A percentile compares a stretch with the other conserved stretches of the same genome.
These are phyloP conservation scores for Grus americana DNA, from an alignment of 2,113 vertebrate species.

Conservation along the genomic window DNA sequence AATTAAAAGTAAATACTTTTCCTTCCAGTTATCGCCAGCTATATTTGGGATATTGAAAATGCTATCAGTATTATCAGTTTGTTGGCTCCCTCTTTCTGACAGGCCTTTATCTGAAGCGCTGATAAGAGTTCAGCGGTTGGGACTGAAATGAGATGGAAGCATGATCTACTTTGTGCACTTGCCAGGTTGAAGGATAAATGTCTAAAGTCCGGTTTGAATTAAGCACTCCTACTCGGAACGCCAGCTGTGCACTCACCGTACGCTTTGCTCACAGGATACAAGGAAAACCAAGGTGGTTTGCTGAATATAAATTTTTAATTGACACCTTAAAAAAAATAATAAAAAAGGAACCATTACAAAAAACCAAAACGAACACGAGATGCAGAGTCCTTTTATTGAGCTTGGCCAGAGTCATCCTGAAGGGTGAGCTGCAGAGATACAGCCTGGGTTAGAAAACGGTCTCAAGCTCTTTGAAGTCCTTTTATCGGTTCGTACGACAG, in stretches of 20 bases:
- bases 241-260: background rate
- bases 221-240: background rate
- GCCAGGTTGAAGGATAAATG: background rate
- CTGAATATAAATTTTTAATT: constrained; percentile 31
- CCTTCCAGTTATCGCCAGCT: background rate
- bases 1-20: background rate
- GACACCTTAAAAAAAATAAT: constrained; percentile 46
- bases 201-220: background rate
- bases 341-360: constrained; percentile 32
- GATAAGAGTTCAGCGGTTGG: background rate
- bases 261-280: background rate
- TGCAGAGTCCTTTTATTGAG: constrained; percentile 56
- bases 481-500: background rate
- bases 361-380: constrained; percentile 33
- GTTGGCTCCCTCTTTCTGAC: background rate
- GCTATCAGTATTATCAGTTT: background rate
- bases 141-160: background rate
- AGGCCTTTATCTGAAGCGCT: background rate
- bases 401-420: constrained; percentile 20
- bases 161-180: background rate
- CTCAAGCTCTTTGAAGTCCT: constrained; percentile 23
- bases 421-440: background rate
- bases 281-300: constrained; percentile 8
- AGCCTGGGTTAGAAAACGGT: background rate
- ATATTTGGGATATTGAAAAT: background rate